Base-by-base conservation (phyloP, 2,797 vertebrate species). In the Cryptoprocta ferox region DNA sequence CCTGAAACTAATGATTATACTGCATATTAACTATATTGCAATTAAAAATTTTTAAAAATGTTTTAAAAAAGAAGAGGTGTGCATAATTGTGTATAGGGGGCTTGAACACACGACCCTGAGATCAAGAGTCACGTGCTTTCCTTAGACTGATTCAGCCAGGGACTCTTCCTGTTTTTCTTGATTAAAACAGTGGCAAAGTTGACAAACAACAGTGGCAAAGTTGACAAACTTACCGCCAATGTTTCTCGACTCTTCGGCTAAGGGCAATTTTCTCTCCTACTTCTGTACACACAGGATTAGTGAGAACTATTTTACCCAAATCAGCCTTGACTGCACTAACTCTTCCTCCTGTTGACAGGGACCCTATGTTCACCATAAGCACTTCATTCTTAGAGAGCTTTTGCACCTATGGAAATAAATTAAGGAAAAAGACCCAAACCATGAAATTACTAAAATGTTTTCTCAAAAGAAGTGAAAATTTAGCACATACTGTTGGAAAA, bases 251-350 rank as follows among this genome's bases (percentile, higher is more conserved):
- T 97, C 99, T 98, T 91, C 99, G 98, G 96, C 99, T 99, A 94
- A 99, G 99, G 53, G 99, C 99, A 92, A 99, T 99, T 99, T 99
- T 99, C 99, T 99, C 99, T 93, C 99, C 99, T 28, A 99, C 99
- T 99, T 99, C 99, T 4, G 99, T 99, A 98, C 99, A 99, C 7
- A 99, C 99, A 2, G 99, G 99, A 97, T 99, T 99, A 88, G 99
- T 99, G 14, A 99, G 99, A 95, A 99, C 99, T 76, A 99, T 99
- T 98, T 99, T 99, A 71, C 99, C 99, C 98, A 99, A 98, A 98
- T 99, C 99, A 2, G 99, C 99, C 97, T 99, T 99, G 56, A 99
- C 99, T 50, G 99, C 99, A 93, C 99, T 99, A 96, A 99, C 99
- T 21, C 99, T 99, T 39, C 99, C 99, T 56, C 99, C 99, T 1